Percentiles rank a stretch among this genome's conserved stretches.
Evolutionary conservation across 2,113 vertebrate genomes (phyloP).

Genomic region (Varanus salvator): DNA sequence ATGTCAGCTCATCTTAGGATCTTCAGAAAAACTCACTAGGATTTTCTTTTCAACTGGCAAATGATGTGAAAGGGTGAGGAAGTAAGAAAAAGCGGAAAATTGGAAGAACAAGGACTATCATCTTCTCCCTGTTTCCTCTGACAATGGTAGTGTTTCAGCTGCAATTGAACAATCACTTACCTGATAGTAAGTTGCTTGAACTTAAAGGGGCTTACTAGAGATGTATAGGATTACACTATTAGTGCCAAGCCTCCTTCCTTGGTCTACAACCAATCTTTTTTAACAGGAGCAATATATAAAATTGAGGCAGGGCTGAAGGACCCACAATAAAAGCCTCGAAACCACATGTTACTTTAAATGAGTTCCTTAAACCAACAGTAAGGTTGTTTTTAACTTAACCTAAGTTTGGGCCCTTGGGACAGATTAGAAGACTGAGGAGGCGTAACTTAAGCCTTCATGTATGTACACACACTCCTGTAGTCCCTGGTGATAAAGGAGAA

Average conservation of each 20-base stretch:
- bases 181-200: neutral
- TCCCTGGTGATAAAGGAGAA: too few relatives aligned
- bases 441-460: too few relatives aligned
- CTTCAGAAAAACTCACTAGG: slow-evolving; percentile 15
- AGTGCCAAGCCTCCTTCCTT: too few relatives aligned
- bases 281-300: neutral
- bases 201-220: neutral
- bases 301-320: neutral
- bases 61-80: neutral
- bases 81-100: neutral
- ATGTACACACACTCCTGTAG: too few relatives aligned
- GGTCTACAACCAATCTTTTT: neutral
- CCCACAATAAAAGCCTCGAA: neutral
- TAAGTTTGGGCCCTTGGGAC: too few relatives aligned
- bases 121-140: neutral
- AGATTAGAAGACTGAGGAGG: too few relatives aligned
- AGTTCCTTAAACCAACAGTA: neutral
- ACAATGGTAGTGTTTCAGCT: neutral
- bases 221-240: too few relatives aligned
- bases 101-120: neutral
- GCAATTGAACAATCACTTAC: neutral
- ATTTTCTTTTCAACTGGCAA: neutral
- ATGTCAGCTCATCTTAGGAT: slow-evolving; percentile 17
- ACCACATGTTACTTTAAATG: neutral
- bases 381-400: too few relatives aligned